Evolutionary conservation across 2,797 vertebrate species (phyloP), one percentile per base, ranked within the genome.

Genomic region (Bryconaethiops microstoma): DNA sequence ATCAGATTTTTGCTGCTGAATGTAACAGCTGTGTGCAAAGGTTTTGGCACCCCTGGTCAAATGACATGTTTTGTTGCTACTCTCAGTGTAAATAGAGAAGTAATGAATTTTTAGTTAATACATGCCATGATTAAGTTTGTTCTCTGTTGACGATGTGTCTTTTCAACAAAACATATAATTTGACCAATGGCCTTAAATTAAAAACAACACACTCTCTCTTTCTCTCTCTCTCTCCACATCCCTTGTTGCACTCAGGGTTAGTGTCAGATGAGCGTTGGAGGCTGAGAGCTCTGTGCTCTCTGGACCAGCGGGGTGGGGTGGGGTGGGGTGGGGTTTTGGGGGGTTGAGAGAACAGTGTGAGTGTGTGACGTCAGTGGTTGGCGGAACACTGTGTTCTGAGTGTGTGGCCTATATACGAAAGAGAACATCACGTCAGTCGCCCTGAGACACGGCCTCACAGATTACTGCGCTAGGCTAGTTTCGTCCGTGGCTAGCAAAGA

Each of bases 351-450:
- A 50, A 59, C 65, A 65, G 82, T 60, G 72, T 40, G 60, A 17
- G 29, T 12, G 39, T 68, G 68, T 83, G 81, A 85, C 72, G 81
- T 83, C 40, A 83, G 67, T 50, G 23, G 40, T 67, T 72, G 78
- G 75, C 52, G 35, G 81, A 67, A 85, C 84, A 85, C 81, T 54
- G 75, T 85, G 84, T 85, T 82, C 78, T 35, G 74, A 74, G 65
- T 77, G 81, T 70, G 78, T 85, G 84, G 71, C 83, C 83, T 82
- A 85, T 73, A 85, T 85, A 79, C 57, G 73, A 40, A 40, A 71
- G 62, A 74, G 80, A 63, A 78, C 84, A 78, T 85, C 71, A 70
- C 52, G 71, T 85, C 71, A 80, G 60, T 69, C 12, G 48, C 77
- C 23, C 67, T 68, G 10, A 63, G 62, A 62, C 78, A 78, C 48